A percentile compares a stretch with the other conserved stretches of the same genome.
Evolutionary conservation across 2,797 vertebrate genomes (phyloP).

Genomic region (Paramormyrops hopkinsi): DNA sequence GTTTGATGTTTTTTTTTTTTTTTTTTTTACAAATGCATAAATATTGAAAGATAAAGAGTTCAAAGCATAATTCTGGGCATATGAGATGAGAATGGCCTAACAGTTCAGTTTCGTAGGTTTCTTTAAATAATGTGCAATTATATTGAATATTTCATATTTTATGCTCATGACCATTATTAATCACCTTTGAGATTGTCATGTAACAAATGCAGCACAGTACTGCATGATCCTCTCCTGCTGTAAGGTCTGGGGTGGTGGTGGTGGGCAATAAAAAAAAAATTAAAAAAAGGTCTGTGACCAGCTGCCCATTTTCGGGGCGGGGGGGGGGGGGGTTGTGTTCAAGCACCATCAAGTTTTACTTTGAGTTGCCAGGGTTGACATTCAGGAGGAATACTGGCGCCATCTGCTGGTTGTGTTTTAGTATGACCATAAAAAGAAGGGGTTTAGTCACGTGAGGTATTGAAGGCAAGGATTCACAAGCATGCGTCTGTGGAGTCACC

Average conservation of each 20-base stretch:
- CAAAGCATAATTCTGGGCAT: not conserved
- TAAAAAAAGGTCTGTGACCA: not conserved
- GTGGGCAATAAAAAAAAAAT: too few species aligned
- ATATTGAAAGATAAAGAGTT: not conserved
- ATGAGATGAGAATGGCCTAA: not conserved
- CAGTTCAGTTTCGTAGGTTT: not conserved
- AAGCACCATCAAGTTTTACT: not conserved
- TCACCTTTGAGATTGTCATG: not conserved
- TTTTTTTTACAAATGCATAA: not conserved
- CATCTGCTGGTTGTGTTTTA: slow-evolving; percentile 5
- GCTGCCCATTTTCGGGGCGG: not conserved
- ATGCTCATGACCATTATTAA: not conserved
- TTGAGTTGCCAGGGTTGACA: not conserved
- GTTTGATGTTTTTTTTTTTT: too few species aligned
- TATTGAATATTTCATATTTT: not conserved
- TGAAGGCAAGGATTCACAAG: not conserved
- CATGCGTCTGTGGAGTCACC: not conserved
- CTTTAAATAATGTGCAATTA: not conserved
- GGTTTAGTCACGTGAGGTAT: not conserved
- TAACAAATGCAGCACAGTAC: not conserved
- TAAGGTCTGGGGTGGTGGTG: not conserved
- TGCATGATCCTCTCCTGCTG: not conserved
- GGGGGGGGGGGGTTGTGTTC: not conserved
- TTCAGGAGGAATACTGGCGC: not conserved
- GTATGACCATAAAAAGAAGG: not conserved